Evolutionary conservation across 2,888 invertebrate genomes (phyloP), one percentile per base, ranked within the genome.

Genomic region (Bhutanitis thaidina): DNA sequence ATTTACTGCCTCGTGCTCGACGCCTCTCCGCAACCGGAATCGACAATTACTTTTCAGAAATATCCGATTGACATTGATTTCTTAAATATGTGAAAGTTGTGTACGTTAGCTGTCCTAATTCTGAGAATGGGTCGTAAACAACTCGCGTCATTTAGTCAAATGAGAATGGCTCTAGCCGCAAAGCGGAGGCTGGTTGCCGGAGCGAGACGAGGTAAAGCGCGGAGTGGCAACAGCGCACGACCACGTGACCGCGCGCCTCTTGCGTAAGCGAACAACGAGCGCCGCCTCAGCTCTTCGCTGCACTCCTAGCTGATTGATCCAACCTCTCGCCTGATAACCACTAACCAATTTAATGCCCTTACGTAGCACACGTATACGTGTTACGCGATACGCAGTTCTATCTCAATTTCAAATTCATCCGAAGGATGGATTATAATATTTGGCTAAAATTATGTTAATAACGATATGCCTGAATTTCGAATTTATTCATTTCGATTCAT

Each of bases 261-360:
- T 88, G 86, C 88, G 89, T 88, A 88, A 88, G 84, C 78, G 76
- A 80, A 72, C 80, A 77, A 72, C 80, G 77, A 75, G 77, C 72
- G 80, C 77, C 76, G 80, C 81, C 30, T 38, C 45, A 10, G 64
- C 64, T 71, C 60, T 64, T 65, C 60, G 58, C 52, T 57, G 63
- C 65, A 66, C 64, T 65, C 60, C 64, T 66, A 57, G 59, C 51
- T 45, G 52, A 73, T 73, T 75, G 69, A 72, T 70, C 64, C 59
- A 65, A 66, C 62, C 62, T 34, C 34, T 12, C 12, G 34, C 7
- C 34, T 34, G 12, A 34, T 34, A 12, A 34, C 12, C 12, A 12
- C 34, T 10, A 34, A 34, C 34, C 7, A 27, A 27, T 27, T 8
- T 5, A 27, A 5, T 27, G 8, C 27, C 27, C 27, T 27, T 4